Evolutionary conservation across 37 sponge, comb jelly and placozoan species (phyloP), one percentile per base, ranked within the genome.

Genomic region (Spongia lamella): DNA sequence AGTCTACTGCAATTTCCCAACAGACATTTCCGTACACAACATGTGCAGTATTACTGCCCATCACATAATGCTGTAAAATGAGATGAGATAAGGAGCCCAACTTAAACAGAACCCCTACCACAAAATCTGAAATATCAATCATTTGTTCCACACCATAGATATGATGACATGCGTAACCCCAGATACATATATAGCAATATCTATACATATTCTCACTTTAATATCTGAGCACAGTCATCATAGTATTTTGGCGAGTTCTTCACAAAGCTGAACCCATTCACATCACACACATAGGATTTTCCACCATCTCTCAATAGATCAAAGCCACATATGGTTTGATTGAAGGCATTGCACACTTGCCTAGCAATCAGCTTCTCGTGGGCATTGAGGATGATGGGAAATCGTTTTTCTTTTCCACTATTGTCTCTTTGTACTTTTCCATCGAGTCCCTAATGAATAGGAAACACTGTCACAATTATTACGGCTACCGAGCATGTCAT

Each of bases 231-330:
- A 89, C 93, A 89, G 64, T 96, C 97, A 33, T 92, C 93, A 77
- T 93, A 96, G 65, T 96, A 96, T 60, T 96, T 96, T 35, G 83
- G 81, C 30, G 93, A 93, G 68, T 84, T 90, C 70, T 96, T 96
- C 31, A 96, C 97, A 73, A 96, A 96, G 77, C 97, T 96, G 83
- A 96, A 96, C 24, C 97, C 97, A 68, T 96, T 96, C 33, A 96
- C 97, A 36, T 96, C 97, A 84, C 97, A 96, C 56, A 96, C 97
- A 69, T 96, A 96, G 51, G 85, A 84, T 66, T 92, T 92, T 11
- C 93, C 97, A 70, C 89, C 89, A n/a, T 93, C 79, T 20, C 97
- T 73, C 21, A 96, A 85, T 77, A 96, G 66, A 63, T 96, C 97
- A 76, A 96, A 96, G 0, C 97, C 97, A 76, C 97, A 96, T 24